A percentile compares a stretch with the other conserved stretches of the same genome.
Evolutionary conservation across 2,888 invertebrate genomes (phyloP).

Genomic region (Heterodera filipjevi): DNA sequence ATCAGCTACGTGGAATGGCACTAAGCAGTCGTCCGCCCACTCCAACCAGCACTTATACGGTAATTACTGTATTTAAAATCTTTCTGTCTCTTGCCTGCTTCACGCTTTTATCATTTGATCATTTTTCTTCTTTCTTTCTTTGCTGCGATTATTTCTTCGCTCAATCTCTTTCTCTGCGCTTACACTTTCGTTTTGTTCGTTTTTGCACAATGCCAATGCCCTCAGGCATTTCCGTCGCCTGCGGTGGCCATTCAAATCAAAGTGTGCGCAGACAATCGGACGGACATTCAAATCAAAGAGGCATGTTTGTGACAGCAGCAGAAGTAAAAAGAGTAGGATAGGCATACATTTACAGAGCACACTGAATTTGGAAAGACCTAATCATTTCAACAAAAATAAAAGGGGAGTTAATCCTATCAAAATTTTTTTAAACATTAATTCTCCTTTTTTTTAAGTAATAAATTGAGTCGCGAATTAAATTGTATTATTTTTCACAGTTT

Average conservation of each 20-base stretch:
- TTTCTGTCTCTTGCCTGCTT: not conserved
- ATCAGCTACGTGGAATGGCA: not conserved
- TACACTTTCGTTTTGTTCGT: not conserved
- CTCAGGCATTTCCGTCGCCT: not conserved
- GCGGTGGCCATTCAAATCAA: slow-evolving; percentile 20
- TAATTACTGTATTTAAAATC: not conserved
- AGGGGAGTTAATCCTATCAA: no score
- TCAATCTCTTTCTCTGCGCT: not conserved
- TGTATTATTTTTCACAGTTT: no score
- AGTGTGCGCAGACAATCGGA: slow-evolving; percentile 14
- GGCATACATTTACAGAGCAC: no score
- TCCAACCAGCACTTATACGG: slow-evolving; percentile 24
- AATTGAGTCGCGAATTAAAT: no score
- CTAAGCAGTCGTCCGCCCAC: slow-evolving; percentile 18
- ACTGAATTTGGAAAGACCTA: no score
- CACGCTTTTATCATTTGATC: no score
- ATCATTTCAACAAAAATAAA: no score
- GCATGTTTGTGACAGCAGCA: not conserved
- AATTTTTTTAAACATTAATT: no score
- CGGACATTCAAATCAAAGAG: slow-evolving; percentile 25
- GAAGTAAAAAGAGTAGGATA: no score
- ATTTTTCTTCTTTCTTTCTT: not conserved
- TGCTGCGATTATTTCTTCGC: not conserved
- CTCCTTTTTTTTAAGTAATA: no score
- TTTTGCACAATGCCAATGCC: not conserved